Percentiles rank a stretch among this genome's conserved stretches.
Conservation (phyloP, 1,140 invertebrate species). For the Bacillus rossius region DNA sequence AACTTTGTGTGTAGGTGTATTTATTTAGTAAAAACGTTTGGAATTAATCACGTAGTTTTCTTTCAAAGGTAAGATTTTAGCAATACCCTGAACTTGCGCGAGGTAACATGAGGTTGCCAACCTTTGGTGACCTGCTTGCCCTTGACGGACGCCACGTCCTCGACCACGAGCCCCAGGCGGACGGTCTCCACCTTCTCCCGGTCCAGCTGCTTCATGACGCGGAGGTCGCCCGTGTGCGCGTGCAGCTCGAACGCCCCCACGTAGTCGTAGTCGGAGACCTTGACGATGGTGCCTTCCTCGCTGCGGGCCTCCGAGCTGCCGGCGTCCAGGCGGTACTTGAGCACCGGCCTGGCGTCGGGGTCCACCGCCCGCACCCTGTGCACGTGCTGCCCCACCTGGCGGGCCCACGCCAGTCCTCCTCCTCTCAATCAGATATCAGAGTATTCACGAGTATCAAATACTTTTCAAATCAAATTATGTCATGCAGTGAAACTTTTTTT, state of each 20-base stretch:
- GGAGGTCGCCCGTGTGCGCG: conserved; percentile 64
- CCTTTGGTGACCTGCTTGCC: conserved; percentile 65
- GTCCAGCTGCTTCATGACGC: conserved; percentile 62
- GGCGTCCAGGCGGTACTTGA: conserved; percentile 67
- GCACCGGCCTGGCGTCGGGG: conserved; percentile 66
- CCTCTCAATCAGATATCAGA: conserved; percentile 7
- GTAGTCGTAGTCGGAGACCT: conserved; percentile 65
- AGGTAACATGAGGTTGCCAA: no score
- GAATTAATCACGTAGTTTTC: no score
- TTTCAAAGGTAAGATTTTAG: no score
- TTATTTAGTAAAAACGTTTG: no score
- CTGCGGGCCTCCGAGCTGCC: conserved; percentile 67
- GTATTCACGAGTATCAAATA: not conserved
- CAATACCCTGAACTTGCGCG: no score
- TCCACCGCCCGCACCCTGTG: conserved; percentile 68
- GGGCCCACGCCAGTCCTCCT: no score
- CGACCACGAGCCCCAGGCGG: conserved; percentile 66
- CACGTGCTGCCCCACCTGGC: conserved; percentile 61
- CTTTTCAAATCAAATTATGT: no score
- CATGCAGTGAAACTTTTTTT: no score
- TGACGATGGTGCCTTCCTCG: conserved; percentile 69
- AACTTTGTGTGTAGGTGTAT: no score
- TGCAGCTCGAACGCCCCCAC: conserved; percentile 66
- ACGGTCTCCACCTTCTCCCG: conserved; percentile 79
- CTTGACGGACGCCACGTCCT: conserved; percentile 76